A percentile compares a stretch with the other conserved stretches of the same genome.
phyloP scores from a whole-genome alignment of 2,797 vertebrate genomes.

The Echeneis naucrates region DNA sequence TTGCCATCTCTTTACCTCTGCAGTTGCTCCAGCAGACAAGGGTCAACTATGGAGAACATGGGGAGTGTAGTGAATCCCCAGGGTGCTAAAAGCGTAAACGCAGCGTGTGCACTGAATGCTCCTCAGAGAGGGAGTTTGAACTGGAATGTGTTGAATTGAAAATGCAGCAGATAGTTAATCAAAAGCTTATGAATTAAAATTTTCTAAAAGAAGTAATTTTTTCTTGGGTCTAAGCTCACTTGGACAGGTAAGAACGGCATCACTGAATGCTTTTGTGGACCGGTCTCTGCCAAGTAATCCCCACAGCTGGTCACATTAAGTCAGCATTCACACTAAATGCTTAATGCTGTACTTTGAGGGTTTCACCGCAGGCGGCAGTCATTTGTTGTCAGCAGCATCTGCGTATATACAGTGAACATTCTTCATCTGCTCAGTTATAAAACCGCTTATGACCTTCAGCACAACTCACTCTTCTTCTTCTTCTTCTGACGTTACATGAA shows the following conservation, averaged over 20 bases:
- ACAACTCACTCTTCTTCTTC: constrained; percentile 14
- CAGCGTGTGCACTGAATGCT: background rate
- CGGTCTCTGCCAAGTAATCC: constrained; percentile 16
- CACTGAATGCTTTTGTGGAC: background rate
- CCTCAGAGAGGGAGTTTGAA: background rate
- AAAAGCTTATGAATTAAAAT: background rate
- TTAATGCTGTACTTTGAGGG: constrained; percentile 36
- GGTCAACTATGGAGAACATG: constrained; percentile 30
- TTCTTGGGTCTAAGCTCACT: background rate
- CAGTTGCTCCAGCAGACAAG: constrained; percentile 44
- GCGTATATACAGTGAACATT: constrained; percentile 14
- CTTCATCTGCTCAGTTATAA: constrained; percentile 26
- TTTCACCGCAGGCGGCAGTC: constrained; percentile 32
- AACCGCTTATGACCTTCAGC: constrained; percentile 17
- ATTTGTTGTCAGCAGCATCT: constrained; percentile 38
- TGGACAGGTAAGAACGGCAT: constrained; percentile 10
- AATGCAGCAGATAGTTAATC: background rate
- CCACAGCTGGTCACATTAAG: constrained; percentile 41
- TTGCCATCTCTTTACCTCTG: constrained; percentile 25
- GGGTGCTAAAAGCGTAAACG: constrained; percentile 49
- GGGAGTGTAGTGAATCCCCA: constrained; percentile 51
- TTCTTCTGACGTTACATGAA: background rate
- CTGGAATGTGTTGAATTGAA: background rate
- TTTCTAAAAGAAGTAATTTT: too few relatives aligned
- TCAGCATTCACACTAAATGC: constrained; percentile 37